phyloP scores from a whole-genome alignment of 2,113 vertebrate genomes.

The Saimiri boliviensis region DNA sequence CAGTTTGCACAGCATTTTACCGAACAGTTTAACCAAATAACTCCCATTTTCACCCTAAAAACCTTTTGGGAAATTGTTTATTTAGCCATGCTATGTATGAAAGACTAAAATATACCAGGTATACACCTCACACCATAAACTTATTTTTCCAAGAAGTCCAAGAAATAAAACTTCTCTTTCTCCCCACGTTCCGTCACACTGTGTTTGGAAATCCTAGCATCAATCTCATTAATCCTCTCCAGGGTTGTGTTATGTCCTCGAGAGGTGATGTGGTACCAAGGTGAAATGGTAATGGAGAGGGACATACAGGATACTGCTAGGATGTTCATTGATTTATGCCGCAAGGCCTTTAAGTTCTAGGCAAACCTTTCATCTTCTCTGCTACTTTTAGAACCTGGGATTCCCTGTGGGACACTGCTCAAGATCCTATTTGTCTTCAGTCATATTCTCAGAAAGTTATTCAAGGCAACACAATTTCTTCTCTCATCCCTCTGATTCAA shows the following conservation, averaged over 20 bases:
- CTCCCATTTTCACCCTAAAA: neutral
- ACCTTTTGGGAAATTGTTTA: neutral
- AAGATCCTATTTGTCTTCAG: neutral
- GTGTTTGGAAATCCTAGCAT: neutral
- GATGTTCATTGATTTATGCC: neutral
- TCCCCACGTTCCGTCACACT: neutral
- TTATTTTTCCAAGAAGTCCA: neutral
- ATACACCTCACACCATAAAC: neutral
- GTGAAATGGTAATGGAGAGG: neutral
- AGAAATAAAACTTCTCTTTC: neutral
- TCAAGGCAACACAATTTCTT: neutral
- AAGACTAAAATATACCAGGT: neutral
- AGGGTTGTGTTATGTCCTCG: neutral
- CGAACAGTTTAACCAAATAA: neutral
- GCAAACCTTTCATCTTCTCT: neutral
- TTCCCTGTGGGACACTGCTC: neutral
- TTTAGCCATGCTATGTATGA: neutral
- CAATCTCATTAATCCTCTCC: neutral
- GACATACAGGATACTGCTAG: neutral
- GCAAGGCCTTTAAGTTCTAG: neutral
- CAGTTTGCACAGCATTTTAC: neutral
- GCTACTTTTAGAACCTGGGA: no score
- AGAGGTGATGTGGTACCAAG: neutral
- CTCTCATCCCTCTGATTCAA: neutral
- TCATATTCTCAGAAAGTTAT: neutral